phyloP scores from a whole-genome alignment of 1,140 invertebrate species.

The Microplitis mediator region DNA sequence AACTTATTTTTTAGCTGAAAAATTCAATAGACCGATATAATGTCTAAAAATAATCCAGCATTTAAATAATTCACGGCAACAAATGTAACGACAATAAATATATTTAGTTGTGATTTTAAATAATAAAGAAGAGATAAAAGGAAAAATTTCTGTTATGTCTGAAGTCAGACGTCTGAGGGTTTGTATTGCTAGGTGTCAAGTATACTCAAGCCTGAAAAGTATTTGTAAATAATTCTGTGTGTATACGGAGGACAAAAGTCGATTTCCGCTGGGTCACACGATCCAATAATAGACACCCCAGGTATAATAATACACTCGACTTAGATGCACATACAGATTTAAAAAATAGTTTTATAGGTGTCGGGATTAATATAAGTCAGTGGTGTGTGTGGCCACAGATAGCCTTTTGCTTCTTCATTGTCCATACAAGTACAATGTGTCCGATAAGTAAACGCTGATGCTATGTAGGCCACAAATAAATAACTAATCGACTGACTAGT shows the following conservation, averaged over 20 bases:
- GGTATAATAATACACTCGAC: not conserved
- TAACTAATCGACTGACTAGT: slow-evolving; percentile 42
- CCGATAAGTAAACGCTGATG: slow-evolving; percentile 21
- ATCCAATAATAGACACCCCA: slow-evolving; percentile 5
- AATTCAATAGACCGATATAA: too few species aligned
- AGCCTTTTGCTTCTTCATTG: not conserved
- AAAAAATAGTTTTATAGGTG: slow-evolving; percentile 13
- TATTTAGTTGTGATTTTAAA: too few species aligned
- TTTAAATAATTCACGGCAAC: too few species aligned
- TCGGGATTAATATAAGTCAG: slow-evolving; percentile 9
- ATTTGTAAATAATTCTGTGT: not conserved
- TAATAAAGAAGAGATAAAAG: too few species aligned
- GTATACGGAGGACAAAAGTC: not conserved
- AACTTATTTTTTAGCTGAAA: too few species aligned
- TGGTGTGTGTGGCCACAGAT: slow-evolving; percentile 1
- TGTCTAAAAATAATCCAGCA: too few species aligned
- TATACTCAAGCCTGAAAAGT: not conserved
- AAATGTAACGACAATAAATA: too few species aligned
- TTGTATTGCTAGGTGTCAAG: too few species aligned
- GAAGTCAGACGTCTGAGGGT: too few species aligned
- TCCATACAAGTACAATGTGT: not conserved
- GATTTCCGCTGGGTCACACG: slow-evolving; percentile 15
- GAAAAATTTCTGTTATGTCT: too few species aligned
- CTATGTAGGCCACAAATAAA: slow-evolving; percentile 51
- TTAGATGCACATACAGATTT: not conserved